Base-by-base conservation (phyloP, 1,140 invertebrate species). In the Wiebesia pumilae region DNA sequence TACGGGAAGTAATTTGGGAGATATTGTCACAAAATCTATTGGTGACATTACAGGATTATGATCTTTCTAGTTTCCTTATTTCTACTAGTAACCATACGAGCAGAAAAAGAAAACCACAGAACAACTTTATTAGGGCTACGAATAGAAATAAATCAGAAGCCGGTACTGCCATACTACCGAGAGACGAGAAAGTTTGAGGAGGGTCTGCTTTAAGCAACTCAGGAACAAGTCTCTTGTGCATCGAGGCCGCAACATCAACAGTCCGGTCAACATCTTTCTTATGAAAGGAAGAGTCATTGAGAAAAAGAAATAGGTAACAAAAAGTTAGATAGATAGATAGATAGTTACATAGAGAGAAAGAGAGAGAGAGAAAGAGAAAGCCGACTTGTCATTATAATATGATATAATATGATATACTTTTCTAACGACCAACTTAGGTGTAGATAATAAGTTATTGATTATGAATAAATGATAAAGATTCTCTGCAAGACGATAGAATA, bases 141-240 rank as follows among this genome's bases (percentile, higher is more conserved):
- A 88, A 40, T 33, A 89, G 87, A 90, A 88, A 87, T 85, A 87
- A 83, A 69, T 47, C 51, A 47, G 67, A 40, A 67, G 35, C n/a
- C 3, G n/a, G 40, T 4, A 78, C 33, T 78, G 71, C n/a, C 16
- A 35, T 10, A 62, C 9, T 69, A 69, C 19, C 30, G 75, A 80
- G 33, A 35, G 33, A 67, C 0, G 84, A 73, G 47, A n/a, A 88
- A 86, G 85, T 81, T 88, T 77, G 58, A 87, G 85, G 65, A 87
- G 86, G 87, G 80, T 89, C 88, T 86, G 87, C 89, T 90, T 90
- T 90, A 90, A 90, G 90, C 40, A 90, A 89, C 82, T 83, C 79
- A 75, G 77, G 47, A 71, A 87, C 65, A 81, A 88, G 71, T 87
- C 82, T 78, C 77, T 83, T 35, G 30, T 43, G 77, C 77, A 80